Percentiles rank a stretch among this genome's conserved stretches.
These are phyloP conservation scores for Clostera curtula DNA, from an alignment of 2,888 invertebrate species.

Conservation along the genomic window DNA sequence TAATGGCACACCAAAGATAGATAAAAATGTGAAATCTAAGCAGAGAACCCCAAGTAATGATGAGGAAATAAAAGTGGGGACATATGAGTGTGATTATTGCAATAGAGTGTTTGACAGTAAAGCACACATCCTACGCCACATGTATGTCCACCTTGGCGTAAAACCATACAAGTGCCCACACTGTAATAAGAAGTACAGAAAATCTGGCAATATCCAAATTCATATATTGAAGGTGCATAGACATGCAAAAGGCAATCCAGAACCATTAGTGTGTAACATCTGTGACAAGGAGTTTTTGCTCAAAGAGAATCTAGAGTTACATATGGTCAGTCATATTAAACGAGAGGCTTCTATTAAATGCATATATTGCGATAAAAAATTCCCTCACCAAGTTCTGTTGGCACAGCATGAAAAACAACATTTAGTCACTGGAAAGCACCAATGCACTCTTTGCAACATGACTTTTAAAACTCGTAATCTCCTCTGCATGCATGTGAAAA, in stretches of 20 bases:
- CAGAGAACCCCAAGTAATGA: slow-evolving; percentile 31
- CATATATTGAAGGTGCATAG: slow-evolving; percentile 77
- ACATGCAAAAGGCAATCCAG: slow-evolving; percentile 24
- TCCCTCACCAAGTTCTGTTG: slow-evolving; percentile 37
- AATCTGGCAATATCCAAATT: slow-evolving; percentile 77
- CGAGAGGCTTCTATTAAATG: slow-evolving; percentile 74
- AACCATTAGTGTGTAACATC: slow-evolving; percentile 79
- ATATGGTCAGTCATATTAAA: slow-evolving; percentile 81
- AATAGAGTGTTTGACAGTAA: slow-evolving; percentile 77
- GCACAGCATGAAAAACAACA: slow-evolving; percentile 85
- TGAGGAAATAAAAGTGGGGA: slow-evolving; percentile 26
- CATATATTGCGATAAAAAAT: slow-evolving; percentile 73
- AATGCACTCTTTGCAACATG: slow-evolving; percentile 81
- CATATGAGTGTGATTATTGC: slow-evolving; percentile 76
- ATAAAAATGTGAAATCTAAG: slow-evolving; percentile 18
- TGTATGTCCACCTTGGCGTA: slow-evolving; percentile 78
- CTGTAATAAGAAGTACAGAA: slow-evolving; percentile 78
- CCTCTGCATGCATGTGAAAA: slow-evolving; percentile 77
- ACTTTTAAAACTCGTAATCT: slow-evolving; percentile 81
- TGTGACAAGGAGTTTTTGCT: slow-evolving; percentile 85
- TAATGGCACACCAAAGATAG: slow-evolving; percentile 10
- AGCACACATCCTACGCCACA: slow-evolving; percentile 80
- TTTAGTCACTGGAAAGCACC: slow-evolving; percentile 81
- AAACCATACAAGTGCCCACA: slow-evolving; percentile 77
- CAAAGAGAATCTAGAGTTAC: slow-evolving; percentile 83